phyloP scores from a whole-genome alignment of 2,797 vertebrate genomes.

The Macrochelys suwanniensis region DNA sequence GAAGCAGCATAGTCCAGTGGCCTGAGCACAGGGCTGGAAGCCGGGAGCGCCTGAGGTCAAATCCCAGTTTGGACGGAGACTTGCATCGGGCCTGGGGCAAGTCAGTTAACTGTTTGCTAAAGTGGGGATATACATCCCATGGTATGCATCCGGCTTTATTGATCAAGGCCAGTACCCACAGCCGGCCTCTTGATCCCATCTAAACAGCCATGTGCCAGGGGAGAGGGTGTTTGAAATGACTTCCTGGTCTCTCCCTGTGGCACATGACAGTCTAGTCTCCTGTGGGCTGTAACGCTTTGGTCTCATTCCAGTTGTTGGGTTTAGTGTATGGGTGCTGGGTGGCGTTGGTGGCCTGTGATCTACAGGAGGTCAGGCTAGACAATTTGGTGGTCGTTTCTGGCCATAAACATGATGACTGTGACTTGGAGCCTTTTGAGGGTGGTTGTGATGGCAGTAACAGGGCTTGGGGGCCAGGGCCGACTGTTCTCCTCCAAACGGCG shows the following conservation, averaged over 20 bases:
- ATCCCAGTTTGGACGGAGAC: background rate
- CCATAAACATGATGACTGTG: background rate
- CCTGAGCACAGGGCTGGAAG: background rate
- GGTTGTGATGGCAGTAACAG: background rate
- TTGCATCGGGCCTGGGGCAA: background rate
- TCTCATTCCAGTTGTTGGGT: background rate
- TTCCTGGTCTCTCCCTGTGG: background rate
- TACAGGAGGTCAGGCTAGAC: background rate
- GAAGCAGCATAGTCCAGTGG: background rate
- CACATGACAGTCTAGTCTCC: background rate
- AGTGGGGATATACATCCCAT: fast-evolving
- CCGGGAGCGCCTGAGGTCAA: background rate
- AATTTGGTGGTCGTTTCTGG: background rate
- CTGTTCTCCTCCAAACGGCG: fast-evolving
- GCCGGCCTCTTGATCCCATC: background rate
- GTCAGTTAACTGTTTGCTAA: background rate
- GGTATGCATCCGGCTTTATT: background rate
- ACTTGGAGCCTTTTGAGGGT: background rate
- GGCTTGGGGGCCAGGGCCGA: fast-evolving
- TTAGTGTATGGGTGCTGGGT: background rate
- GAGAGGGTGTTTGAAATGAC: background rate
- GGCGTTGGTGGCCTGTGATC: background rate
- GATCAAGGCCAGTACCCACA: background rate
- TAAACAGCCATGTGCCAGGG: background rate
- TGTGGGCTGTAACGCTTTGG: background rate